Base-by-base conservation (phyloP, 2,888 invertebrate species). In the Venustoraphidia nigricollis region DNA sequence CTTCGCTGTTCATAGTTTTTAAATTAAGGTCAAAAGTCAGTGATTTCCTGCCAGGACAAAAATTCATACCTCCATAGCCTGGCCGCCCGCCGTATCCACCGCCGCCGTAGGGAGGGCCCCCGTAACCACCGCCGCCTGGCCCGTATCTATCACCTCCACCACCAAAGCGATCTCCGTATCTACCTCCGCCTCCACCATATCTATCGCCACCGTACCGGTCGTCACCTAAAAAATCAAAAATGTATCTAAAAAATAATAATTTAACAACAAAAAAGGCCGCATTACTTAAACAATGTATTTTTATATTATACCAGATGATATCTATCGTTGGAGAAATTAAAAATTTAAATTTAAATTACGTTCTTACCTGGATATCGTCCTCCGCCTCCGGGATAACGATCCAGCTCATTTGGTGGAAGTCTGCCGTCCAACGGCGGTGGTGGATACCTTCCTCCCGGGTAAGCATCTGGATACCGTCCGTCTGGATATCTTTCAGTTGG, bases 141-240 rank as follows among this genome's bases (percentile, higher is more conserved):
- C 55, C 58, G 46, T 62, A 62, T 47, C 63, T 58, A 36, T 62
- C 63, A 13, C 53, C 55, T 37, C 57, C 57, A 27, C 27, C 27
- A 27, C 27, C 27, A 27, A 27, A 27, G 6, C 27, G 27, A 6
- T 27, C 27, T 17, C 62, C 58, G 48, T 48, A 60, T 59, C 27
- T 58, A 55, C 35, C 69, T n/a, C 65, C 64, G 53, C 68, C 68
- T 38, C 65, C 65, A 49, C 67, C 58, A 59, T 45, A 67, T 41
- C 66, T 66, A 48, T 62, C 65, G 38, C 59, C 62, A 43, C 57
- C 57, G 27, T 59, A 59, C 46, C 60, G 58, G 36, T 55, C 61
- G 47, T 58, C 60, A 53, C 46, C 46, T 34, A 40, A 38, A 42
- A 47, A 49, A 70, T 4, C 17, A 17, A 17, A 17, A 2, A 17